Conservation (phyloP, 2,113 vertebrate genomes). For the Nycticebus coucang region DNA sequence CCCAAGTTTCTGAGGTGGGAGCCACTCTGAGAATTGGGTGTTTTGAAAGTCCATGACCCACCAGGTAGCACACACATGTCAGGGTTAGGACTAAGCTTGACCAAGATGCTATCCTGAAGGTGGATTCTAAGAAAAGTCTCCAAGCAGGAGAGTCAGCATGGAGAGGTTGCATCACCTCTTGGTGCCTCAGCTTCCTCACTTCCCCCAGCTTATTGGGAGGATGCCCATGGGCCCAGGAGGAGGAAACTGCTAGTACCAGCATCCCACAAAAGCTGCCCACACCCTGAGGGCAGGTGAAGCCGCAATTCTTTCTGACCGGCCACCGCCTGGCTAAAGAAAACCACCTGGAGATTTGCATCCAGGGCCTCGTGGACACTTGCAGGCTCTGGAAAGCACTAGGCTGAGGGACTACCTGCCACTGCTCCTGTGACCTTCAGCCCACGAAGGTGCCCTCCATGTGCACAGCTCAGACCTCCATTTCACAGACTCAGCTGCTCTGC, state of each 20-base stretch:
- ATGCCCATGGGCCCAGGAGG: too few relatives aligned
- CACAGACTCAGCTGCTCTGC: not conserved
- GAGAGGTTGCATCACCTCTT: fast-evolving
- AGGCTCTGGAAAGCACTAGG: not conserved
- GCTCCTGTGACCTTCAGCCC: not conserved
- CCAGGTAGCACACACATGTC: fast-evolving
- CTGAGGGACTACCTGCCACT: not conserved
- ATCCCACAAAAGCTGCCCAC: not conserved
- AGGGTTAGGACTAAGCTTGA: not conserved
- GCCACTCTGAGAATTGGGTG: not conserved
- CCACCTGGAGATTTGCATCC: not conserved
- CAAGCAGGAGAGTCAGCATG: fast-evolving
- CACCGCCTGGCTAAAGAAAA: not conserved
- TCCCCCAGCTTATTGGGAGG: not conserved
- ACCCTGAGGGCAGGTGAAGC: fast-evolving
- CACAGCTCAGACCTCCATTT: not conserved
- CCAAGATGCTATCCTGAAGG: not conserved
- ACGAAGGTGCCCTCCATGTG: fast-evolving
- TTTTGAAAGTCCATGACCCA: not conserved
- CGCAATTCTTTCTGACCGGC: not conserved
- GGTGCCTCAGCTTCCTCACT: not conserved
- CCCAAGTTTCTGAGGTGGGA: not conserved
- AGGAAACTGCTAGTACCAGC: not conserved
- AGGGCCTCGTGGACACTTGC: not conserved
- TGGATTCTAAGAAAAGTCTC: fast-evolving